Evolutionary conservation across 2,888 invertebrate species (phyloP), one percentile per base, ranked within the genome.

Genomic region (Sinodicranocentrus sp.): DNA sequence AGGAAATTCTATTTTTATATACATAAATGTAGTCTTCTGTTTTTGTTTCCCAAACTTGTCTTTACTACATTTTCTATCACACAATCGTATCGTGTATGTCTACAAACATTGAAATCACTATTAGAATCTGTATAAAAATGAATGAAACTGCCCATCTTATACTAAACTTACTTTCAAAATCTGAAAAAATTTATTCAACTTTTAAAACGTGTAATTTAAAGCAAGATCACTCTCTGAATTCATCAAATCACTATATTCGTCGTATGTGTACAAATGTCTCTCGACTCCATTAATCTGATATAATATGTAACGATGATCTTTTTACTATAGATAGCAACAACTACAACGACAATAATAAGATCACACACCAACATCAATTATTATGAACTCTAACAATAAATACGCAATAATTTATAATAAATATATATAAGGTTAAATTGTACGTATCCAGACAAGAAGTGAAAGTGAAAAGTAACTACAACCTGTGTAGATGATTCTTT

Each of bases 211-310:
- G 54, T 76, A 76, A 39, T 2, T 78, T 78, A 78, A 78, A 78
- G 78, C 78, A 78, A 78, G 63, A 78, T 78, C 78, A 78, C 78
- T 44, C 71, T 78, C 70, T 63, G 70, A 57, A 17, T 25, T 57
- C 21, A 23, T 57, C 33, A 33, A 33, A 33, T 33, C 33, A 33
- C 33, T 33, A 33, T 6, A 33, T 33, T n/a, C n/a, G n/a, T n/a
- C n/a, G 33, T 33, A 33, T 33, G 33, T 33, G 10, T 76, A 67
- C 61, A 63, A 33, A 73, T 52, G 57, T 48, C 39, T 75, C 48
- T 63, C 72, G 39, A 48, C 61, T n/a, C n/a, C n/a, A n/a, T n/a
- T n/a, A n/a, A n/a, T n/a, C n/a, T 33, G 33, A 33, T 33, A 33
- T 33, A 33, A 33, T 10, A 33, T n/a, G n/a, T n/a, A n/a, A n/a